Evolutionary conservation across 2,113 vertebrate species (phyloP).

Genomic region (Pluvialis apricaria): DNA sequence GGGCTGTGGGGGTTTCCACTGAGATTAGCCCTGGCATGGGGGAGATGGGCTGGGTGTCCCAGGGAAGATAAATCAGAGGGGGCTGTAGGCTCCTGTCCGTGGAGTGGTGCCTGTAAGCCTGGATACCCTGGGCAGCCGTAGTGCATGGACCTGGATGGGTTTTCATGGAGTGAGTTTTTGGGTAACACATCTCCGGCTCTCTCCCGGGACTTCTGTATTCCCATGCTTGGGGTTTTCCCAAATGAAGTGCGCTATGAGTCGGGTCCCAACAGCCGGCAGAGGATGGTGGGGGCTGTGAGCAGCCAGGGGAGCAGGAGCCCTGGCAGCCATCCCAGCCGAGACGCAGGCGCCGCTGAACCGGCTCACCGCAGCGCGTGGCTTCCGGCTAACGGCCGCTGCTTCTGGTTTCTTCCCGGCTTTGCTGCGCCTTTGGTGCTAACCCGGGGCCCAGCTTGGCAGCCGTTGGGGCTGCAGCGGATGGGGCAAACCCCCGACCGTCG

Average conservation of each 20-base stretch:
- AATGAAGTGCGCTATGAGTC: accelerated
- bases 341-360: accelerated
- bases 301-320: accelerated
- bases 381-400: background rate
- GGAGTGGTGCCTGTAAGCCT: background rate
- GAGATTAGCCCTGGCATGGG: accelerated
- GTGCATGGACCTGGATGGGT: background rate
- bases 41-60: background rate
- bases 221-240: background rate
- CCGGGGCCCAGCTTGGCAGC: accelerated
- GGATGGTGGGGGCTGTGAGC: background rate
- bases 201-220: background rate
- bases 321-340: accelerated
- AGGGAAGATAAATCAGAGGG: background rate
- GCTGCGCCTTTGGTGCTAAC: accelerated
- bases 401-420: background rate
- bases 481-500: accelerated
- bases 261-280: accelerated
- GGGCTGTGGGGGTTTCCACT: background rate
- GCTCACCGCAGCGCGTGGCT: accelerated
- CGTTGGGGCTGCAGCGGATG: accelerated
- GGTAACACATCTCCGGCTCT: background rate
- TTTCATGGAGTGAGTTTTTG: background rate
- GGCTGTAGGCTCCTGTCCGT: background rate
- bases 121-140: accelerated